Evolutionary conservation across 1,140 invertebrate genomes (phyloP), one percentile per base, ranked within the genome.

Genomic region (Eueides isabella): DNA sequence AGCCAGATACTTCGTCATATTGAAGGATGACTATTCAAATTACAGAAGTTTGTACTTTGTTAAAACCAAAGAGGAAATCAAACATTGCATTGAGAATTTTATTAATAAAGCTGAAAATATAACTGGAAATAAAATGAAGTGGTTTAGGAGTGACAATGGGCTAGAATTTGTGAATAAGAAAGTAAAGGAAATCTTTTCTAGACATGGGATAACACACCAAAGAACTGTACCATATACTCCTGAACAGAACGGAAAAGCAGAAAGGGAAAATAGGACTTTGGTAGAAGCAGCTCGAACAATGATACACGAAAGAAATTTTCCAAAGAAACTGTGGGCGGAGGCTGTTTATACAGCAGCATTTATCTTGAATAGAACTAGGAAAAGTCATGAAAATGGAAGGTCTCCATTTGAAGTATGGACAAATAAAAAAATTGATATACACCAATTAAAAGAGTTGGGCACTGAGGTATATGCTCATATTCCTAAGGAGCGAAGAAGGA

Each of bases 201-300:
- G 41, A 61, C 41, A 67, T n/a, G n/a, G n/a, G n/a, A n/a, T n/a
- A n/a, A n/a, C n/a, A n/a, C n/a, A n/a, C n/a, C n/a, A n/a, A n/a
- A 48, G 88, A 87, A 85, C 82, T 19, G 82, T 86, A 23, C 62
- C 85, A 2, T 94, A 94, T 74, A 92, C 87, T 5, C 91, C 93
- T 0, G 74, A 95, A 80, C 87, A 94, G 74, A 95, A 95, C 79
- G 93, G 93, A 31, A 93, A 91, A 28, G 77, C 31, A 4, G 91
- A 93, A 80, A 86, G 87, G 14, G 71, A 87, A 31, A 31, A 5
- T 31, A 31, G 31, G 31, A 31, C 31, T 5, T 31, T 31, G 7
- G 31, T 2, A 87, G 90, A n/a, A n/a, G n/a, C n/a, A n/a, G n/a
- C n/a, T n/a, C n/a, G n/a, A n/a, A n/a, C n/a, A n/a, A n/a, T n/a